phyloP scores from a whole-genome alignment of 2,113 vertebrate species.

The Thunnus maccoyii region DNA sequence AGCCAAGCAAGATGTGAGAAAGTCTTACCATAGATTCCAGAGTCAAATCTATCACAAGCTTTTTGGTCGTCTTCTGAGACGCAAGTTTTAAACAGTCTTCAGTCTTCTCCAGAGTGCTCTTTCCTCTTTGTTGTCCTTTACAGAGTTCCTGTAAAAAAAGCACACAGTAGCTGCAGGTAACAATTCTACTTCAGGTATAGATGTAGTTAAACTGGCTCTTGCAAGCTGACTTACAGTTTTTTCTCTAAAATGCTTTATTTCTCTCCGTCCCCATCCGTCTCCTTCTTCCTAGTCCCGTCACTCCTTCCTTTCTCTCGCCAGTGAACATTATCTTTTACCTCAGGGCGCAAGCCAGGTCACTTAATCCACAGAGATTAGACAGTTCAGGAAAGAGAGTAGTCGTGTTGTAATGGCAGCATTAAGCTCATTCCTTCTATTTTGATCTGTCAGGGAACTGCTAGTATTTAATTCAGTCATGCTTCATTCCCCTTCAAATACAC shows the following conservation, averaged over 20 bases:
- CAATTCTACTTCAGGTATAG: neutral
- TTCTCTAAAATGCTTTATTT: neutral
- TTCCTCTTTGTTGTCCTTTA: neutral
- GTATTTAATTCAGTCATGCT: neutral
- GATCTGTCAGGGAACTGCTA: slow-evolving; percentile 6
- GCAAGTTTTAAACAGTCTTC: slow-evolving; percentile 9
- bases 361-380: slow-evolving; percentile 75
- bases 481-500: neutral
- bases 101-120: slow-evolving; percentile 34
- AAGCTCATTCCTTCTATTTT: slow-evolving; percentile 54
- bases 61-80: slow-evolving; percentile 48
- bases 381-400: slow-evolving; percentile 31
- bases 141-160: slow-evolving; percentile 4
- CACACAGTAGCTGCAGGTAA: neutral
- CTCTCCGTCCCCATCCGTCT: neutral
- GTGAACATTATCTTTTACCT: slow-evolving; percentile 26
- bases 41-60: slow-evolving; percentile 62
- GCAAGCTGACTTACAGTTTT: neutral
- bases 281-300: neutral
- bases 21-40: slow-evolving; percentile 60
- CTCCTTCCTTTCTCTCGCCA: slow-evolving; percentile 9
- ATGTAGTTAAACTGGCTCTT: neutral
- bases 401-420: slow-evolving; percentile 29
- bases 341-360: slow-evolving; percentile 26
- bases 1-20: neutral